Evolutionary conservation across 1,140 invertebrate species (phyloP).

Genomic region (Drosophila mojavensis): DNA sequence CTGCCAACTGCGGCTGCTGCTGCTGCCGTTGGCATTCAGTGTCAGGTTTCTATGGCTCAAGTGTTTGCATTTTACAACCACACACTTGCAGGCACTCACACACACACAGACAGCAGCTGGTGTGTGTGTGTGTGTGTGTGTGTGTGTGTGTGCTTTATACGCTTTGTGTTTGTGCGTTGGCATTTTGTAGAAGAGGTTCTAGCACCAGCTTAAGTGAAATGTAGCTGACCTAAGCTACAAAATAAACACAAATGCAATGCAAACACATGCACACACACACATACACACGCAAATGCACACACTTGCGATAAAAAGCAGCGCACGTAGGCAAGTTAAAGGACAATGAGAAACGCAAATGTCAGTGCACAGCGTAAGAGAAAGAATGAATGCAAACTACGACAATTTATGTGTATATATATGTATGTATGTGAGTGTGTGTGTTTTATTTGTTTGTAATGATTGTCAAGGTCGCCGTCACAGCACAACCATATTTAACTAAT

Average conservation of each 20-base stretch:
- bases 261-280: conserved; percentile 21
- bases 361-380: conserved; percentile 24
- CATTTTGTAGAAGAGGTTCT: conserved; percentile 49
- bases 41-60: conserved; percentile 65
- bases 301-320: conserved; percentile 3
- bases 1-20: not conserved
- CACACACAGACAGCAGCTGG: not conserved
- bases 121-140: conserved; percentile 34
- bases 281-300: conserved; percentile 6
- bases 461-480: conserved; percentile 52
- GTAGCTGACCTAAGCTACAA: conserved; percentile 76
- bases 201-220: conserved; percentile 70
- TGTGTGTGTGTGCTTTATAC: conserved; percentile 27
- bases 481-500: conserved; percentile 39
- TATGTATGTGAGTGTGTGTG: conserved; percentile 1
- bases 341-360: conserved; percentile 40
- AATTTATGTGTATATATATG: not conserved
- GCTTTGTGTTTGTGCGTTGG: conserved; percentile 52
- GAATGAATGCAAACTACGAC: not conserved
- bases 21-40: conserved; percentile 53
- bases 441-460: conserved; percentile 11
- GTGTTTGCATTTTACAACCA: conserved; percentile 79
- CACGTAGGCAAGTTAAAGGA: conserved; percentile 32
- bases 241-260: conserved; percentile 61
- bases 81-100: conserved; percentile 38